Conservation (phyloP, 2,113 vertebrate species). For the Podiceps cristatus region DNA sequence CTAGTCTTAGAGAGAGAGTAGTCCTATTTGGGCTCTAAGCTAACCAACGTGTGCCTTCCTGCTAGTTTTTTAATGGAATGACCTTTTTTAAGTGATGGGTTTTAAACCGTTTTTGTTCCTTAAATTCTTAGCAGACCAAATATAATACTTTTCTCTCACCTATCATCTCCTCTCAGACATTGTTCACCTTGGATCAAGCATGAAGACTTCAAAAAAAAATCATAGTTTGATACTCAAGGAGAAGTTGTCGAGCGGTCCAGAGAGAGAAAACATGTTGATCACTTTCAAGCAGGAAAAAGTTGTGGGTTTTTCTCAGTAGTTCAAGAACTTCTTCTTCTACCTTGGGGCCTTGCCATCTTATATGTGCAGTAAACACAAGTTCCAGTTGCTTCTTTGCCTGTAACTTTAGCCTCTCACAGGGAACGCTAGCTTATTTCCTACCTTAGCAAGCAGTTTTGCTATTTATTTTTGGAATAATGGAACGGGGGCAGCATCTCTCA, state of each 20-base stretch:
- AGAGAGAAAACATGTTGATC: neutral
- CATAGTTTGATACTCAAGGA: neutral
- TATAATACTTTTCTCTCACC: neutral
- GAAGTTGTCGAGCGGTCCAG: neutral
- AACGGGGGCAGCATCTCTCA: neutral
- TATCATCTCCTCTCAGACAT: neutral
- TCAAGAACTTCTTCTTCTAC: neutral
- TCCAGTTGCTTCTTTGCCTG: neutral
- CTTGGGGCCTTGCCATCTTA: neutral
- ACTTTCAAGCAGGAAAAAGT: neutral
- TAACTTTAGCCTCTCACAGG: neutral
- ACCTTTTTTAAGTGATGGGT: neutral
- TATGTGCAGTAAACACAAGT: neutral
- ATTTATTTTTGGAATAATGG: constrained; percentile 54
- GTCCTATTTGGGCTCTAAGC: neutral
- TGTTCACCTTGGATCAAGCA: neutral
- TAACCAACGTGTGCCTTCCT: neutral
- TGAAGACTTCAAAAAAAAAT: neutral
- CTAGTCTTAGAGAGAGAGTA: neutral
- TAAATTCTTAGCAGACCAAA: neutral
- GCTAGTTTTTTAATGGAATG: rapidly evolving
- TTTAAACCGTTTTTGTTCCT: neutral
- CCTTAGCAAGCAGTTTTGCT: constrained; percentile 11
- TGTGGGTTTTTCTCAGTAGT: neutral
- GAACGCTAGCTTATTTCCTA: constrained; percentile 37